These are phyloP conservation scores for Cacatua alba DNA, from an alignment of 2,113 vertebrate species.

Conservation along the genomic window DNA sequence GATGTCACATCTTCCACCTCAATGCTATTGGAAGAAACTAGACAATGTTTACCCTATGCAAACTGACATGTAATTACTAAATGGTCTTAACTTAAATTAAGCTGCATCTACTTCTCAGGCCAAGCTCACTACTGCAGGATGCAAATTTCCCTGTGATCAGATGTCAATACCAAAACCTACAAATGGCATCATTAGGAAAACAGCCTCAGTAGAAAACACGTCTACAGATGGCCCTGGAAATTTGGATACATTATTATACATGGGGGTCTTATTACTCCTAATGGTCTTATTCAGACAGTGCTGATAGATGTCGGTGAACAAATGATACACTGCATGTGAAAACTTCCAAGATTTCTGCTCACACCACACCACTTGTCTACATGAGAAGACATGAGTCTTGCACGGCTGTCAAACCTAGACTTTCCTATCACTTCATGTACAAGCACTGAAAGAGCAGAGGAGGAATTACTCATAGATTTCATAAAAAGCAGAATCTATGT, in stretches of 20 bases:
- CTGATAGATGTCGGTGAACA: accelerated
- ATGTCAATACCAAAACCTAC: background rate
- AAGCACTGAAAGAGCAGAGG: slow-evolving; percentile 20
- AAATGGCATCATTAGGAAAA: background rate
- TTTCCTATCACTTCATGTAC: background rate
- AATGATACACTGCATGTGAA: background rate
- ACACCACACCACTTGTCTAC: background rate
- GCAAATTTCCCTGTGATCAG: background rate
- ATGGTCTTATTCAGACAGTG: background rate
- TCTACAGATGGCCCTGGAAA: background rate
- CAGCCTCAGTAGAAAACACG: background rate
- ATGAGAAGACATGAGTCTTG: background rate
- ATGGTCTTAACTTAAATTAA: background rate
- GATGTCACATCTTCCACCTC: background rate
- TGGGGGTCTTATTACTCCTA: background rate
- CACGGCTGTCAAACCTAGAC: background rate
- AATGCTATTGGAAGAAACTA: background rate
- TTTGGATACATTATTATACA: background rate
- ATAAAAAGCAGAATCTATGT: slow-evolving; percentile 52
- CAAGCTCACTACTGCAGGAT: background rate
- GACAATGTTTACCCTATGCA: background rate
- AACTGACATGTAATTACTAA: background rate
- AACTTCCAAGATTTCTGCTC: background rate
- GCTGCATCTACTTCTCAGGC: background rate
- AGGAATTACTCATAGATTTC: slow-evolving; percentile 58